A percentile compares a stretch with the other conserved stretches of the same genome.
Conservation (phyloP, 2,113 vertebrate genomes). For the Anolis sagrei region DNA sequence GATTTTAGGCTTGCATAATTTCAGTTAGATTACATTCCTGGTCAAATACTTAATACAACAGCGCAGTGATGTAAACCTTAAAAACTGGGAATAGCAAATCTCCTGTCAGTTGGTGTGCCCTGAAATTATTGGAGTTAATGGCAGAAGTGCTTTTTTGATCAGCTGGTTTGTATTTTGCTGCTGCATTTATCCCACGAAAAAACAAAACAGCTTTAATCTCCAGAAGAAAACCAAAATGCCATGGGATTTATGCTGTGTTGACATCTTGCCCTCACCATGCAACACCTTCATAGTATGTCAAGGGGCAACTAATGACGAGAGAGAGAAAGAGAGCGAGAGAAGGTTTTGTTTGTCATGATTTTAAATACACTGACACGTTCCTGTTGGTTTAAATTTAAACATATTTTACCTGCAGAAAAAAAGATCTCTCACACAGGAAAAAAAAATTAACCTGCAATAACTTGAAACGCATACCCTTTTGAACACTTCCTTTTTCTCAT, state of each 20-base stretch:
- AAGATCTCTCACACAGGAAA: constrained; percentile 79
- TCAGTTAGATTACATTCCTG: not conserved
- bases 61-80: constrained; percentile 81
- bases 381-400: constrained; percentile 85
- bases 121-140: constrained; percentile 84
- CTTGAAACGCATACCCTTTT: constrained; percentile 86
- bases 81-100: constrained; percentile 85
- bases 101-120: constrained; percentile 84
- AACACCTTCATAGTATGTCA: constrained; percentile 81
- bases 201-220: constrained; percentile 90
- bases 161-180: constrained; percentile 89
- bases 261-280: constrained; percentile 82
- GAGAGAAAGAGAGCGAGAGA: no score
- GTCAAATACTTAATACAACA: constrained; percentile 75
- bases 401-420: constrained; percentile 86
- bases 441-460: constrained; percentile 89
- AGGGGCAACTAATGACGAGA: constrained; percentile 81
- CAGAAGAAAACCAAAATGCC: constrained; percentile 89
- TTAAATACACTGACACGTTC: constrained; percentile 84
- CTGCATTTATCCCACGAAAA: constrained; percentile 89
- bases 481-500: constrained; percentile 86
- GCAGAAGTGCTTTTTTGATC: constrained; percentile 87
- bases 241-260: constrained; percentile 86
- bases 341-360: constrained; percentile 85
- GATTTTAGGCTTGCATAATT: not conserved